phyloP scores from a whole-genome alignment of 2,888 invertebrate species.

The Beris morrisii region DNA sequence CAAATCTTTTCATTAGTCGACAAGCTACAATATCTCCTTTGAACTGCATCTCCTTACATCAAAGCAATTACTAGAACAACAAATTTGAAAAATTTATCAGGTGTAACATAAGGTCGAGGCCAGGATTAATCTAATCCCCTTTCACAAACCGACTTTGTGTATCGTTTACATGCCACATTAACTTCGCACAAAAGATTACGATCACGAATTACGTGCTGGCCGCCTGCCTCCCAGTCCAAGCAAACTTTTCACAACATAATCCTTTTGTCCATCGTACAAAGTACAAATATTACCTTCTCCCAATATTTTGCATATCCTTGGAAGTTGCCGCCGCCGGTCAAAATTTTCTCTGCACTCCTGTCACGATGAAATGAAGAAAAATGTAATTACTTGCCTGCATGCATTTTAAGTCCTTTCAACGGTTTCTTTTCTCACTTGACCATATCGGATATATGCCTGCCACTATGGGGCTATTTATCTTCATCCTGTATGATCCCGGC shows the following conservation, averaged over 20 bases:
- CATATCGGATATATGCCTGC: neutral
- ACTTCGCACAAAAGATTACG: slow-evolving; percentile 38
- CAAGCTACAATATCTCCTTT: neutral
- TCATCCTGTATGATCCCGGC: neutral
- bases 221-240: neutral
- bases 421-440: slow-evolving; percentile 3
- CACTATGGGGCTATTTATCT: neutral
- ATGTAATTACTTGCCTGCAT: slow-evolving; percentile 36
- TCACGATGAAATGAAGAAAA: slow-evolving; percentile 37
- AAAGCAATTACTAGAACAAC: slow-evolving; percentile 7
- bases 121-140: slow-evolving; percentile 37
- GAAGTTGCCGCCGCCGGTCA: neutral
- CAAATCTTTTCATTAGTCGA: too few relatives aligned
- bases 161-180: slow-evolving; percentile 39
- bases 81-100: slow-evolving; percentile 2
- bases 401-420: slow-evolving; percentile 28
- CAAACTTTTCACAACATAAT: neutral
- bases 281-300: neutral
- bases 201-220: slow-evolving; percentile 16
- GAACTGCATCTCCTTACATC: slow-evolving; percentile 10
- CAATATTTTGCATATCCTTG: too few relatives aligned
- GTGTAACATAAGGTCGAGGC: slow-evolving; percentile 11
- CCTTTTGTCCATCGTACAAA: too few relatives aligned
- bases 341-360: neutral
- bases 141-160: slow-evolving; percentile 15